Base-by-base conservation (phyloP, 2,888 invertebrate genomes). In the Steinernema scapterisci region DNA sequence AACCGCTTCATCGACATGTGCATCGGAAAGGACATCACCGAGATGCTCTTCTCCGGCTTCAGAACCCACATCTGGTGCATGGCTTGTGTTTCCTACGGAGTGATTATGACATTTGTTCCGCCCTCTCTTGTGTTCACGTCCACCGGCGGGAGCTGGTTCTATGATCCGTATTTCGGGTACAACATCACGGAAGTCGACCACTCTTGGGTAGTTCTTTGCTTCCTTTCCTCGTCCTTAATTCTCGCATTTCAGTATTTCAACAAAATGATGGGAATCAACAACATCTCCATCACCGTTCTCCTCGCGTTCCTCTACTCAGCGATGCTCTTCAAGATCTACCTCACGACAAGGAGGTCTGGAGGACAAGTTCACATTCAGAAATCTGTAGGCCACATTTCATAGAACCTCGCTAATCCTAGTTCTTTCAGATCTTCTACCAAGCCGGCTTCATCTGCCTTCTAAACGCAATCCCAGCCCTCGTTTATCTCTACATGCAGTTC, bases 401-500 rank as follows among this genome's bases (percentile, higher is more conserved):
- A 16, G 16, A 16, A 48, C 48, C n/a, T 2, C 2, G 2, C 13
- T 48, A 48, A 48, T 16, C 16, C 48, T 16, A 16, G 48, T 5
- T 2, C 16, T 2, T 48, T 48, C n/a, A 63, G 63, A 63, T 63
- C 31, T 63, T 63, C 63, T 16, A 16, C 38, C 63, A 63, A 63
- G 63, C 63, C 16, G 63, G 27, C 31, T 63, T 63, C 63, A 63
- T 63, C n/a, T 63, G 63, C 19, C 63, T 63, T 63, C 63, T 63
- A 1, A 63, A 63, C 31, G 63, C 63, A 2, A 16, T 63, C 38
- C 21, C 63, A 16, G 63, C 25, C 31, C 63, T 63, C 63, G n/a
- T 63, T 31, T 63, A 63, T 31, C 63, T 63, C 31, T 63, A 63
- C 63, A 63, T 63, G 63, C 63, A 63, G 63, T 63, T 63, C 63